A percentile compares a stretch with the other conserved stretches of the same genome.
Evolutionary conservation across 2,113 vertebrate species (phyloP).

Genomic region (Amia ocellicauda): DNA sequence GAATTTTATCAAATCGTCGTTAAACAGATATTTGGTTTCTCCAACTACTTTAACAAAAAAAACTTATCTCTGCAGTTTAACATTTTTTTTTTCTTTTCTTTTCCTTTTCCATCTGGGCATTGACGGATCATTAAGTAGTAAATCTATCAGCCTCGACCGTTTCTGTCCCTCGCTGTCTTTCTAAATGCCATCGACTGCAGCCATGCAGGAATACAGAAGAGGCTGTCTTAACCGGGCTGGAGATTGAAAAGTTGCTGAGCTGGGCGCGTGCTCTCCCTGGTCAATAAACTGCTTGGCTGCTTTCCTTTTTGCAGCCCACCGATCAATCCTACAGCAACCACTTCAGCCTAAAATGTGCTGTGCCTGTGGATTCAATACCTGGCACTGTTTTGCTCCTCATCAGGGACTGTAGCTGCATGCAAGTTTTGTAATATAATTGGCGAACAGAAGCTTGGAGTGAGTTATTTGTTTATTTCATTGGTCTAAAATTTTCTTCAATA

Average conservation of each 20-base stretch:
- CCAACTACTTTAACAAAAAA: constrained; percentile 6
- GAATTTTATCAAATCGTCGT: background rate
- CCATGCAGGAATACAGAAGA: background rate
- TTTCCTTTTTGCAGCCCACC: constrained; percentile 5
- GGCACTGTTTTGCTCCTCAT: constrained; percentile 8
- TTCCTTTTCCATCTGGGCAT: constrained; percentile 10
- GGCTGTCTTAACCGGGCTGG: background rate
- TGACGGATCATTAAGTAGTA: constrained; percentile 21
- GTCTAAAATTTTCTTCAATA: constrained; percentile 17
- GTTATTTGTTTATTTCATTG: constrained; percentile 11
- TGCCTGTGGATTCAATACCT: constrained; percentile 25
- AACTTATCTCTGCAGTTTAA: background rate
- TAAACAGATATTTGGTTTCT: background rate
- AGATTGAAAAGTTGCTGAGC: constrained; percentile 28
- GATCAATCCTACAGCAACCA: constrained; percentile 25
- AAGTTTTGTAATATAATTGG: constrained; percentile 12
- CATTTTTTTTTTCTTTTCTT: background rate
- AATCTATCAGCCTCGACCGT: constrained; percentile 16
- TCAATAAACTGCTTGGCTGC: constrained; percentile 25
- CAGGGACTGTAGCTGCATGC: background rate
- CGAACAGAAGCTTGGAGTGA: constrained; percentile 12
- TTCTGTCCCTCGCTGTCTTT: constrained; percentile 1
- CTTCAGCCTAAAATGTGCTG: constrained; percentile 25
- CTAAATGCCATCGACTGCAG: constrained; percentile 1
- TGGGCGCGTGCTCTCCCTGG: constrained; percentile 7